phyloP scores from a whole-genome alignment of 2,888 invertebrate species.

The Rotaria sp. region DNA sequence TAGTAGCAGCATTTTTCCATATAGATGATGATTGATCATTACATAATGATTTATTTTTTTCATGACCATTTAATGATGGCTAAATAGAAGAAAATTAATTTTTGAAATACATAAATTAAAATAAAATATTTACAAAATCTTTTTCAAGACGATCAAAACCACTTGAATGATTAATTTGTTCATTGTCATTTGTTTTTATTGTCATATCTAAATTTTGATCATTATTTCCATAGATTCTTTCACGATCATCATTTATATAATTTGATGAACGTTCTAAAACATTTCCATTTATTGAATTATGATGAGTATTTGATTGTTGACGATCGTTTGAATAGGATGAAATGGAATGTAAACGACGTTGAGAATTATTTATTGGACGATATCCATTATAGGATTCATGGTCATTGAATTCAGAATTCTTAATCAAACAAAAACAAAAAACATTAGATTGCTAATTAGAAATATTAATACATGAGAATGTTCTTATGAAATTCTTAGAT shows the following conservation, averaged over 20 bases:
- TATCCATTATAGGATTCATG: too few relatives aligned
- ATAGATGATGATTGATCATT: background rate
- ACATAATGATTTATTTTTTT: background rate
- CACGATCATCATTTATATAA: background rate
- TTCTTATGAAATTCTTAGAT: too few relatives aligned
- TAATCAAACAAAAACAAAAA: too few relatives aligned
- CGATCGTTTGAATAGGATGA: background rate
- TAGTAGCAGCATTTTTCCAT: background rate
- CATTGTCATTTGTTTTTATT: background rate
- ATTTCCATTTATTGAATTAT: background rate
- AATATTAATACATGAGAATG: too few relatives aligned
- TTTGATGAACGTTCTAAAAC: too few relatives aligned
- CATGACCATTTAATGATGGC: background rate
- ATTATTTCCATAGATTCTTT: background rate
- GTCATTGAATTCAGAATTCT: too few relatives aligned
- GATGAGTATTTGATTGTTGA: background rate
- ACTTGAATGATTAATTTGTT: background rate
- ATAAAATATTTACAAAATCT: background rate
- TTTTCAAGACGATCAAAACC: constrained; percentile 5
- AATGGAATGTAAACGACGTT: constrained; percentile 2
- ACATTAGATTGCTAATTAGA: too few relatives aligned
- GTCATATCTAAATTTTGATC: background rate
- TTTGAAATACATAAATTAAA: background rate
- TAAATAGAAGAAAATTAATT: background rate
- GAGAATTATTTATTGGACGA: background rate